phyloP scores from a whole-genome alignment of 2,797 vertebrate species.

The Heliangelus exortis region DNA sequence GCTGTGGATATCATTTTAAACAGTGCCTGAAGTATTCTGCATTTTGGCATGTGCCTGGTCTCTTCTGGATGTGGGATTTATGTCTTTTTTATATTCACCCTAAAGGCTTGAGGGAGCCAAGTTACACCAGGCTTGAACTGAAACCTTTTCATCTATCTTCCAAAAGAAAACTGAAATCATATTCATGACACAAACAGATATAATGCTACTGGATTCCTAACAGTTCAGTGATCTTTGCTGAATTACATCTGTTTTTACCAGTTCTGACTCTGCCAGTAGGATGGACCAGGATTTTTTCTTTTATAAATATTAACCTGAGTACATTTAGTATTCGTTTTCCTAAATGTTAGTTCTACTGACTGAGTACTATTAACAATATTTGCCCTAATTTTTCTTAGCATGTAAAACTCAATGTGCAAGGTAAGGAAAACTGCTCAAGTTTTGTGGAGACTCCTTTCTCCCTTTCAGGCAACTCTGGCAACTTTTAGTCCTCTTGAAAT shows the following conservation, averaged over 20 bases:
- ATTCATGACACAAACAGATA: not conserved
- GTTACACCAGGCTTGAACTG: not conserved
- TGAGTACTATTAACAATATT: not conserved
- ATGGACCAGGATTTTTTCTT: not conserved
- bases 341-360: not conserved
- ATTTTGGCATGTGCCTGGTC: not conserved
- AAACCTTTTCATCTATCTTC: not conserved
- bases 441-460: not conserved
- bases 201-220: not conserved
- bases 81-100: not conserved
- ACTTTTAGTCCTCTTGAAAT: not conserved
- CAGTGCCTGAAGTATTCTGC: rapidly evolving
- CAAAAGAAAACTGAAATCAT: not conserved
- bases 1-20: not conserved
- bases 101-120: not conserved
- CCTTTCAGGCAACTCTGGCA: not conserved
- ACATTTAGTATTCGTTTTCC: not conserved
- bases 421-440: not conserved
- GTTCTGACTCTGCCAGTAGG: not conserved
- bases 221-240: not conserved
- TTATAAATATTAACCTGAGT: not conserved
- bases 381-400: not conserved
- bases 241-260: not conserved
- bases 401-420: rapidly evolving
- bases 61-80: not conserved